A percentile compares a stretch with the other conserved stretches of the same genome.
phyloP scores from a whole-genome alignment of 23 tunicate genomes.

The Halocynthia roretzi region DNA sequence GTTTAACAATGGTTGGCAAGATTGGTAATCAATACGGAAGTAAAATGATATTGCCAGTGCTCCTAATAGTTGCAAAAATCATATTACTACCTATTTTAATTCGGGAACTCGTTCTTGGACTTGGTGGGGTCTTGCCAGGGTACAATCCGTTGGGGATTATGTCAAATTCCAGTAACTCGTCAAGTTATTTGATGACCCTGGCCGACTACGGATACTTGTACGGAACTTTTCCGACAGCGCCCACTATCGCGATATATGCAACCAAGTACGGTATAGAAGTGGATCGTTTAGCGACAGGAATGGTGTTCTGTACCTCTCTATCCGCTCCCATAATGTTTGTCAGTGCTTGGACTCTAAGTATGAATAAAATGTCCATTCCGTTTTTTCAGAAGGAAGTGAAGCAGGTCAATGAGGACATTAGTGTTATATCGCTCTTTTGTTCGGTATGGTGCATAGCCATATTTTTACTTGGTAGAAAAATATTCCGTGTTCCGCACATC shows the following conservation, averaged over 20 bases:
- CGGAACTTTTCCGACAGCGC: conserved; percentile 91
- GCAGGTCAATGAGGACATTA: conserved; percentile 33
- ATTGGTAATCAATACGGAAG: conserved; percentile 53
- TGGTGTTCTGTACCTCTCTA: conserved; percentile 80
- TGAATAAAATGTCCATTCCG: conserved; percentile 24
- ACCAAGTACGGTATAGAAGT: conserved; percentile 59
- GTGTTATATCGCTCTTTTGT: conserved; percentile 53
- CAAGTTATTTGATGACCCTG: conserved; percentile 18
- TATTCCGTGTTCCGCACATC: conserved; percentile 58
- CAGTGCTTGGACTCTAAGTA: conserved; percentile 79
- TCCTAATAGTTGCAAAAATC: conserved; percentile 74
- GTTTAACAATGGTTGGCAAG: conserved; percentile 85
- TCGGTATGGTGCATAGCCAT: conserved; percentile 74
- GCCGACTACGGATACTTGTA: conserved; percentile 75
- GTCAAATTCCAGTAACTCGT: conserved; percentile 12
- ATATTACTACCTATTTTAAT: conserved; percentile 54
- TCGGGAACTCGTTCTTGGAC: conserved; percentile 19
- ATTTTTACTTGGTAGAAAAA: conserved; percentile 56
- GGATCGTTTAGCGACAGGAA: conserved; percentile 76
- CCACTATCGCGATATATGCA: conserved; percentile 79
- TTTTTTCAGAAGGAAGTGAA: conserved; percentile 37
- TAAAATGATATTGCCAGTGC: conserved; percentile 32
- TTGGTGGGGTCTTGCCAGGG: conserved; percentile 30
- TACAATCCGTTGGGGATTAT: conserved; percentile 1
- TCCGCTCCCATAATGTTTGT: conserved; percentile 94